phyloP scores from a whole-genome alignment of 2,797 vertebrate species.

The Amphiprion clarkii region DNA sequence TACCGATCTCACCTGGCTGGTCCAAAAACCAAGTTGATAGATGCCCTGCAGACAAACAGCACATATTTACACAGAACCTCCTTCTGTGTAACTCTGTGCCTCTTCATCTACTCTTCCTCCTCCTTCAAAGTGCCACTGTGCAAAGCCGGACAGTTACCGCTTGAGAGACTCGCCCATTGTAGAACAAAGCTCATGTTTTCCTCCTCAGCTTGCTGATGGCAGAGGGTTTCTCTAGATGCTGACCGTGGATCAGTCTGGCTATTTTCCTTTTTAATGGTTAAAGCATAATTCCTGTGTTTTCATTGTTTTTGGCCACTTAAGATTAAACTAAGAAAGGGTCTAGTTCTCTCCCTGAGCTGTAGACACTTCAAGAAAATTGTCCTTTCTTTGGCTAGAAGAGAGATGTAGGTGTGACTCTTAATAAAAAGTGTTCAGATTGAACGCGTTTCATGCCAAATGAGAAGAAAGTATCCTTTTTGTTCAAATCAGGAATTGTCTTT shows the following conservation, averaged over 20 bases:
- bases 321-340: conserved; percentile 16
- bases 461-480: background rate
- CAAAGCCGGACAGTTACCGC: conserved; percentile 71
- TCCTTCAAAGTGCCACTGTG: conserved; percentile 84
- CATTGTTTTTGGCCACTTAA: conserved; percentile 3
- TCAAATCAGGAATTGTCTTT: conserved; percentile 63
- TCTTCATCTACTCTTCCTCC: conserved; percentile 19
- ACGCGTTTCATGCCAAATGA: conserved; percentile 60
- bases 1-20: conserved; percentile 59
- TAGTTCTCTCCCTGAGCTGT: conserved; percentile 31
- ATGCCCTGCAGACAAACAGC: conserved; percentile 41
- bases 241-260: conserved; percentile 56
- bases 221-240: conserved; percentile 50
- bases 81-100: conserved; percentile 63
- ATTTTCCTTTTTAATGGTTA: conserved; percentile 45
- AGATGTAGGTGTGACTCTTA: conserved; percentile 30
- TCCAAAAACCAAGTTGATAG: conserved; percentile 58
- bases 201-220: conserved; percentile 53
- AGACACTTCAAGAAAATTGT: conserved; percentile 28
- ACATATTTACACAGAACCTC: conserved; percentile 59
- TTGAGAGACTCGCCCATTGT: conserved; percentile 56
- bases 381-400: conserved; percentile 37
- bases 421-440: conserved; percentile 9
- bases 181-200: conserved; percentile 57
- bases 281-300: conserved; percentile 56